Conservation (phyloP, 2,113 vertebrate genomes). For the Mellivora capensis region DNA sequence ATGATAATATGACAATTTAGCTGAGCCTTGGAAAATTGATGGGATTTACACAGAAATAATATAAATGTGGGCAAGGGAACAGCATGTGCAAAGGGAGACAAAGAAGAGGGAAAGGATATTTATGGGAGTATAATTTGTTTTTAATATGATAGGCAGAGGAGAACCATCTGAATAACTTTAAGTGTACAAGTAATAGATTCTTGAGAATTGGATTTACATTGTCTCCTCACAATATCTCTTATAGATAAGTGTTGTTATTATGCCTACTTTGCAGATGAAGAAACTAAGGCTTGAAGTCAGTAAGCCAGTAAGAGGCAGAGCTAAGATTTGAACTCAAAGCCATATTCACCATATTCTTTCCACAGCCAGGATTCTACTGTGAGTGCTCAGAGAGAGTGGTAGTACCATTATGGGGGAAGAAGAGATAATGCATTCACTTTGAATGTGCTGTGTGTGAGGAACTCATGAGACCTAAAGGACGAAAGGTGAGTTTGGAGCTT, state of each 20-base stretch:
- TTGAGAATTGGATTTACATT: background rate
- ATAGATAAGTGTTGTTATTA: background rate
- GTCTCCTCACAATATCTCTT: background rate
- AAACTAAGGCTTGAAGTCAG: background rate
- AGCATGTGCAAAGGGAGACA: background rate
- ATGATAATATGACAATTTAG: background rate
- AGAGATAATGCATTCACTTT: background rate
- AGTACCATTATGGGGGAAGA: rapidly evolving
- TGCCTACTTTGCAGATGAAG: background rate
- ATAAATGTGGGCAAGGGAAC: background rate
- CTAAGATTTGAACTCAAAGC: background rate
- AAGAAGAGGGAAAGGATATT: background rate
- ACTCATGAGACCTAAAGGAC: background rate
- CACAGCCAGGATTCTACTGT: background rate
- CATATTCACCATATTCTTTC: background rate
- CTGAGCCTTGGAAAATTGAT: background rate
- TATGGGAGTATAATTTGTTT: background rate
- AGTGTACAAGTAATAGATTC: background rate
- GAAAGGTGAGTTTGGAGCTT: background rate
- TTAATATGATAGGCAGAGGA: background rate
- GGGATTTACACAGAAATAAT: background rate
- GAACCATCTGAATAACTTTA: background rate
- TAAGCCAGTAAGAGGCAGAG: background rate
- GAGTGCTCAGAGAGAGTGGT: background rate
- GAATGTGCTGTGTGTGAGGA: background rate